These are phyloP conservation scores for Spheniscus mendiculus DNA, from an alignment of 2,113 vertebrate species.

Conservation along the genomic window DNA sequence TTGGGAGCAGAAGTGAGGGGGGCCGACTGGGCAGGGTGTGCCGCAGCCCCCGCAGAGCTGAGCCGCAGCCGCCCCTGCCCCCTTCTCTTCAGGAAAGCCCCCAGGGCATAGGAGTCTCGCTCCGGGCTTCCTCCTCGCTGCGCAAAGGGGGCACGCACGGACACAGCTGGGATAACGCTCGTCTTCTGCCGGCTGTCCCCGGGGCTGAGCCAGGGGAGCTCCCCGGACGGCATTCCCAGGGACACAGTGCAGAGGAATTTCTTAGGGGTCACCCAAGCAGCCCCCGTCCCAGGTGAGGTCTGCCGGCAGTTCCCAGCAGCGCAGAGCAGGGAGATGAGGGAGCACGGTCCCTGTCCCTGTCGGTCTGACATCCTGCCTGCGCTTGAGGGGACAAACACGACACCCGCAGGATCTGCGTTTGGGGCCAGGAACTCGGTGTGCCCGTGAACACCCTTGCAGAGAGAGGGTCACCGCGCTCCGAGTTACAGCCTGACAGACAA, in stretches of 20 bases:
- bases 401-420: rapidly evolving
- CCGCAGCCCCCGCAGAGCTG: background rate
- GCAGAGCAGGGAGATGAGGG: background rate
- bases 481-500: background rate
- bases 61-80: rapidly evolving
- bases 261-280: background rate
- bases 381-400: background rate
- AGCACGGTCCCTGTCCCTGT: background rate
- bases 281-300: background rate
- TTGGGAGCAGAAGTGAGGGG: rapidly evolving
- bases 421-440: background rate
- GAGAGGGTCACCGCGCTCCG: background rate
- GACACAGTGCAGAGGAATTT: background rate
- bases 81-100: background rate
- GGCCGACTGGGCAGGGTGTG: background rate
- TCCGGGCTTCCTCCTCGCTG: background rate
- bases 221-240: background rate
- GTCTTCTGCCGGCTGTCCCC: background rate
- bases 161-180: too few relatives aligned
- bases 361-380: background rate
- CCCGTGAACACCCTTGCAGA: background rate
- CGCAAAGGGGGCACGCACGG: too few relatives aligned
- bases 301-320: background rate
- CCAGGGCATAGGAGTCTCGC: rapidly evolving
- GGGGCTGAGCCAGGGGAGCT: background rate